phyloP scores from a whole-genome alignment of 2,888 invertebrate genomes.

The Lithosia quadra region DNA sequence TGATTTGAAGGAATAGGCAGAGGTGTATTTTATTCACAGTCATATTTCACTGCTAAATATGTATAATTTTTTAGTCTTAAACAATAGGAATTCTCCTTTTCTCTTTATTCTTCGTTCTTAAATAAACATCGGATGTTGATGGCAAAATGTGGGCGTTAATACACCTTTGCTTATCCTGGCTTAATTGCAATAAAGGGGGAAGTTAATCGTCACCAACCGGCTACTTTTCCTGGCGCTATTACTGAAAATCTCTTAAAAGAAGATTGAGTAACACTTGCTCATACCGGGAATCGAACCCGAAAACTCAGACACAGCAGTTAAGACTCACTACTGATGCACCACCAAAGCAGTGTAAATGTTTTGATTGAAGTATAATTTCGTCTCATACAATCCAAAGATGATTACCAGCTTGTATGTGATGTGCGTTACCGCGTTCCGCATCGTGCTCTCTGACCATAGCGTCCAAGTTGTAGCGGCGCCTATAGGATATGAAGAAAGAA shows the following conservation, averaged over 20 bases:
- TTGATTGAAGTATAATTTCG: constrained; percentile 3
- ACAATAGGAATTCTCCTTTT: background rate
- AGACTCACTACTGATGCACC: background rate
- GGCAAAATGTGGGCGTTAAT: too few relatives aligned
- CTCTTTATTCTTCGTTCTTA: too few relatives aligned
- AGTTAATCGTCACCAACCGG: too few relatives aligned
- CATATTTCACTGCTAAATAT: background rate
- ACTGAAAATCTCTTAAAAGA: background rate
- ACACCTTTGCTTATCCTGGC: background rate
- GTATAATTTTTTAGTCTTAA: background rate
- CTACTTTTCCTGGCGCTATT: background rate
- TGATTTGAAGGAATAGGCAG: too few relatives aligned
- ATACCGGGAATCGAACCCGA: background rate
- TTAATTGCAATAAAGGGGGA: too few relatives aligned
- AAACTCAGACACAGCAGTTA: background rate
- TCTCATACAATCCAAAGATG: background rate
- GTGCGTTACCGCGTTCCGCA: constrained; percentile 89
- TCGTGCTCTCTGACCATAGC: constrained; percentile 94
- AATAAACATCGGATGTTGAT: too few relatives aligned
- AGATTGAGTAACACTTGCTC: background rate
- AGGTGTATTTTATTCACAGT: background rate
- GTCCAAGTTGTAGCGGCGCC: constrained; percentile 95
- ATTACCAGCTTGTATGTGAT: constrained; percentile 82
- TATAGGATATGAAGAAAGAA: constrained; percentile 96
- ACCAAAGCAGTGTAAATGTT: background rate